Conservation (phyloP, 2,888 invertebrate genomes). For the Orthosia incerta region DNA sequence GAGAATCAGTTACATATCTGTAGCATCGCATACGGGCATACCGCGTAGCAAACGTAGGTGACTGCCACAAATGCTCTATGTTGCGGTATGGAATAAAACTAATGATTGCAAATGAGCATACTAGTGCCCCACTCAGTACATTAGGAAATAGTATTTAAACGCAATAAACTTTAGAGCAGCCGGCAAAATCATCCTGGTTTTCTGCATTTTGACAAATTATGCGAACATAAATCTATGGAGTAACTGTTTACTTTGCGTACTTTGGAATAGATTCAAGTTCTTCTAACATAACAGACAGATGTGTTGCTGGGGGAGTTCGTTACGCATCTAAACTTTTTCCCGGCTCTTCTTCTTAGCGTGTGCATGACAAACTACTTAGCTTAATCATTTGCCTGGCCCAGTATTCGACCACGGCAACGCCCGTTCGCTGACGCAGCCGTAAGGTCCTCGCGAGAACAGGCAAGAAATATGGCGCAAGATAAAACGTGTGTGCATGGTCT, state of each 20-base stretch:
- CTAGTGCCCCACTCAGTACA: neutral
- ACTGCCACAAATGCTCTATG: conserved; percentile 26
- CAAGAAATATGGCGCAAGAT: too few relatives aligned
- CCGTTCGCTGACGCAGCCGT: too few relatives aligned
- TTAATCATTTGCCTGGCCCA: too few relatives aligned
- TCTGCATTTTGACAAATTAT: neutral
- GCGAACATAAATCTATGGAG: neutral
- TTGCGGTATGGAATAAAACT: conserved; percentile 25
- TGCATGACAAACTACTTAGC: too few relatives aligned
- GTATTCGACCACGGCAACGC: too few relatives aligned
- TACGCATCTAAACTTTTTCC: neutral
- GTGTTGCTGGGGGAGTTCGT: neutral
- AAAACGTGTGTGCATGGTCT: too few relatives aligned
- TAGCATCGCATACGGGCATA: conserved; percentile 20
- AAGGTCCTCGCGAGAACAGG: too few relatives aligned
- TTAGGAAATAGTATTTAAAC: neutral
- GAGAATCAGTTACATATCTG: conserved; percentile 16
- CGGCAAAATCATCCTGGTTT: neutral
- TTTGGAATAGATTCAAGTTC: too few relatives aligned
- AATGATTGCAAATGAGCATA: conserved; percentile 15
- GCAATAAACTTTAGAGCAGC: neutral
- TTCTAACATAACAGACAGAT: neutral
- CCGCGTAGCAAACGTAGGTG: conserved; percentile 25
- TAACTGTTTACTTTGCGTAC: too few relatives aligned
- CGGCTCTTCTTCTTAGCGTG: neutral